Evolutionary conservation across 2,797 vertebrate genomes (phyloP).

Genomic region (Chelmon rostratus): DNA sequence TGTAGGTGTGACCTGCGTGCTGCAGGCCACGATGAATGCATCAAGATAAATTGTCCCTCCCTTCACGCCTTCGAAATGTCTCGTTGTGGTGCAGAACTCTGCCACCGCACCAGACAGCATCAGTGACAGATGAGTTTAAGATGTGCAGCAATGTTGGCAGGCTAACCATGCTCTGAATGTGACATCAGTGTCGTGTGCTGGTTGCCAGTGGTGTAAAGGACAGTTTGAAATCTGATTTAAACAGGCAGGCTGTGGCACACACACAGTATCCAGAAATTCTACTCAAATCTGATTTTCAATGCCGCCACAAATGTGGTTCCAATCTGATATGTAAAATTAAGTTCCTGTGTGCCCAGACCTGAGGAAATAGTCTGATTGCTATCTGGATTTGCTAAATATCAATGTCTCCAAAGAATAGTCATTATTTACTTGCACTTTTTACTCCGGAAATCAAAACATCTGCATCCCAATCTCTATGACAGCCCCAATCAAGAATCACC

Average conservation of each 20-base stretch:
- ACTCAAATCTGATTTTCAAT: constrained; percentile 27
- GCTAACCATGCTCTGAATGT: constrained; percentile 51
- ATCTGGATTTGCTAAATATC: constrained; percentile 23
- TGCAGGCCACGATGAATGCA: constrained; percentile 25
- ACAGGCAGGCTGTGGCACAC: constrained; percentile 16
- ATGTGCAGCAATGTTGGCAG: constrained; percentile 54
- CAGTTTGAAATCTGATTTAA: constrained; percentile 54
- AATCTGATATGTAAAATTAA: constrained; percentile 49
- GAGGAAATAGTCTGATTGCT: constrained; percentile 32
- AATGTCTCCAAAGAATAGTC: constrained; percentile 12
- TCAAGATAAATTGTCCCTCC: constrained; percentile 9
- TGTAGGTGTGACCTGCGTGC: constrained; percentile 22
- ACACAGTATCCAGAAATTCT: constrained; percentile 19
- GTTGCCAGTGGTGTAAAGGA: constrained; percentile 36
- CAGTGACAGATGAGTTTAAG: constrained; percentile 54
- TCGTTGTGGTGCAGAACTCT: constrained; percentile 34
- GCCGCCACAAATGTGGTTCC: constrained; percentile 13
- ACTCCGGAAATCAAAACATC: constrained; percentile 9
- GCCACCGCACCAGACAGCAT: constrained; percentile 42
- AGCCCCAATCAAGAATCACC: too few relatives aligned
- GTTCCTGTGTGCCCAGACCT: constrained; percentile 25
- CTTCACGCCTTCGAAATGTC: constrained; percentile 29
- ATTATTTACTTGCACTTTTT: constrained; percentile 32
- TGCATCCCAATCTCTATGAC: constrained; percentile 29
- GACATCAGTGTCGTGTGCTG: constrained; percentile 44